Conservation (phyloP, 2,888 invertebrate species). For the Tricholauxania praeusta region DNA sequence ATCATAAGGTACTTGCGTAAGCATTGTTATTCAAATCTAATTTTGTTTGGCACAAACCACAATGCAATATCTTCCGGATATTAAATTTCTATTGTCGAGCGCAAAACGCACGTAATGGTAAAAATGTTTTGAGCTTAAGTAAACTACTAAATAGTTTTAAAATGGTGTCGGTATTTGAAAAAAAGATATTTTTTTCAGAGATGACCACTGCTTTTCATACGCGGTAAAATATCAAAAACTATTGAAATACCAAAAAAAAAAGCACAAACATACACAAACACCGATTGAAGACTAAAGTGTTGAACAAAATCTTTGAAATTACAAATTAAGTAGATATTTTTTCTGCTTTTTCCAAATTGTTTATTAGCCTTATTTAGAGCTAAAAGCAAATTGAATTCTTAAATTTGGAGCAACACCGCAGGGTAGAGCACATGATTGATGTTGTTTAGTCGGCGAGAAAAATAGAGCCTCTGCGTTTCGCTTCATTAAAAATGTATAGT, state of each 20-base stretch:
- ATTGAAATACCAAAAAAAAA: neutral
- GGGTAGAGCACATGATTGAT: neutral
- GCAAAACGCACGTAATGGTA: too few relatives aligned
- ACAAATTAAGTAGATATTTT: neutral
- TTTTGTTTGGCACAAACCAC: too few relatives aligned
- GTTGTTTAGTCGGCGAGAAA: neutral
- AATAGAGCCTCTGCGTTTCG: too few relatives aligned
- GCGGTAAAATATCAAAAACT: neutral
- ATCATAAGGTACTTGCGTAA: too few relatives aligned
- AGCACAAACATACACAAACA: neutral
- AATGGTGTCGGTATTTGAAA: neutral
- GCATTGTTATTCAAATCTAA: too few relatives aligned
- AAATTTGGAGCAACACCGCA: too few relatives aligned
- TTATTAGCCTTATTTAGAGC: conserved; percentile 16
- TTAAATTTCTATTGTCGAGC: too few relatives aligned
- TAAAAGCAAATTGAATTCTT: neutral
- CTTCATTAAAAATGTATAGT: too few relatives aligned
- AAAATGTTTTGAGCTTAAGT: too few relatives aligned
- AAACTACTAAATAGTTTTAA: neutral
- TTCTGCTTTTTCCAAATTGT: neutral
- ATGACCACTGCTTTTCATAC: neutral
- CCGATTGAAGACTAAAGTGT: neutral
- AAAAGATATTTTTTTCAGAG: neutral
- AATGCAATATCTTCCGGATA: too few relatives aligned
- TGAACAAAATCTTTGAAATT: neutral